Base-by-base conservation (phyloP, 2,888 invertebrate genomes). In the Drosophila antonietae region DNA sequence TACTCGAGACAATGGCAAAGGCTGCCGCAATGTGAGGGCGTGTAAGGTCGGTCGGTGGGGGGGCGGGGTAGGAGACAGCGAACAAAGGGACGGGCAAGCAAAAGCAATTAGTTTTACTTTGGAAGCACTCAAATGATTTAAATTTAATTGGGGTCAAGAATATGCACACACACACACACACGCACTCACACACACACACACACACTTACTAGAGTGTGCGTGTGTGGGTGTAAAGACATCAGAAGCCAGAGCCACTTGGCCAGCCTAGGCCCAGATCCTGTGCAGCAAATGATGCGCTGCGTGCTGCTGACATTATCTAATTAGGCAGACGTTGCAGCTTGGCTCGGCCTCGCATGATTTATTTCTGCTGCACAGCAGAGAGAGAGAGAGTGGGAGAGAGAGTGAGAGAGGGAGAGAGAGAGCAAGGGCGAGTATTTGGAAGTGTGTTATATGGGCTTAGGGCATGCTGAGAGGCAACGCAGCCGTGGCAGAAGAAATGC, bases 61-160 rank as follows among this genome's bases (percentile, higher is more conserved):
- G 20, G 20, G 2, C 0, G 39, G 7, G 7, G 37, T 3, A 14
- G 37, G 14, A 14, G 12, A 9, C 33, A 33, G 33, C 33, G 33
- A 33, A 33, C 35, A n/a, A 15, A 15, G 53, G 9, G 53, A 18
- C n/a, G 6, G 46, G 71, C 43, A n/a, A 18, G 77, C 66, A 72
- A 88, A 89, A 88, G 79, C 83, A 89, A 86, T 90, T 90, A 88
- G 88, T 84, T 89, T 84, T 75, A 82, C 90, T 84, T 88, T 68
- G 74, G 72, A 63, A 69, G 77, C 78, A 83, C 84, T 87, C 70
- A 68, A 79, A 88, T 89, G 80, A 89, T 83, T 88, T 90, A 90
- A 91, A 82, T 90, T 90, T 90, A 91, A 91, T 86, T 90, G 89
- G 81, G 83, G 77, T 80, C 90, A 83, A 75, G 80, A 77, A 77